Percentiles rank a stretch among this genome's conserved stretches.
Evolutionary conservation across 2,888 invertebrate species (phyloP).

Genomic region (Thymelicus lineola): DNA sequence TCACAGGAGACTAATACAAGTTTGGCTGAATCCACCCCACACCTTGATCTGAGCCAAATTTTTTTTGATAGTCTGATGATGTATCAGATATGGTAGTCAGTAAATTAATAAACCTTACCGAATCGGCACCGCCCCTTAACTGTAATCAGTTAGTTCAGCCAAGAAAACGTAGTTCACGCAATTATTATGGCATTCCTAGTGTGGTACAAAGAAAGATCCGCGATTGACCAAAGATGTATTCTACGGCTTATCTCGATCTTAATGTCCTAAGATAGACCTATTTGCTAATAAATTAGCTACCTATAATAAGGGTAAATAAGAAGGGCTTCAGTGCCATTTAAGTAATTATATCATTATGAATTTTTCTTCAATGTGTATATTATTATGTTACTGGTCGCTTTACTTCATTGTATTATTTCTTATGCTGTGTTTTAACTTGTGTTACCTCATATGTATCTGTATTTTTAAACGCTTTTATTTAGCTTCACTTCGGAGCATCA

Average conservation of each 20-base stretch:
- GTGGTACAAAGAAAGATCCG: conserved; percentile 49
- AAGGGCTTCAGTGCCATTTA: not conserved
- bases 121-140: conserved; percentile 13
- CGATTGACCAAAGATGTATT: conserved; percentile 56
- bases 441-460: too few relatives aligned
- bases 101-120: not conserved
- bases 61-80: too few relatives aligned
- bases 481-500: too few relatives aligned
- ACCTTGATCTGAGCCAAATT: too few relatives aligned
- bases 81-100: not conserved
- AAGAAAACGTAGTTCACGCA: conserved; percentile 44
- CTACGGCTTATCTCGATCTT: conserved; percentile 59
- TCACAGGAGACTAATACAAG: too few relatives aligned
- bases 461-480: too few relatives aligned
- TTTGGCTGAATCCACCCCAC: too few relatives aligned
- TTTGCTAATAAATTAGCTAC: conserved; percentile 47
- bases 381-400: too few relatives aligned
- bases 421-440: too few relatives aligned
- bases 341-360: conserved; percentile 11
- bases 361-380: conserved; percentile 39
- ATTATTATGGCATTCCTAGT: conserved; percentile 42
- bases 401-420: too few relatives aligned
- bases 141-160: conserved; percentile 27
- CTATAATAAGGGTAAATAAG: conserved; percentile 17
- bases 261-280: conserved; percentile 54